Evolutionary conservation across 2,888 invertebrate genomes (phyloP).

Genomic region (Stegophylla sp.): DNA sequence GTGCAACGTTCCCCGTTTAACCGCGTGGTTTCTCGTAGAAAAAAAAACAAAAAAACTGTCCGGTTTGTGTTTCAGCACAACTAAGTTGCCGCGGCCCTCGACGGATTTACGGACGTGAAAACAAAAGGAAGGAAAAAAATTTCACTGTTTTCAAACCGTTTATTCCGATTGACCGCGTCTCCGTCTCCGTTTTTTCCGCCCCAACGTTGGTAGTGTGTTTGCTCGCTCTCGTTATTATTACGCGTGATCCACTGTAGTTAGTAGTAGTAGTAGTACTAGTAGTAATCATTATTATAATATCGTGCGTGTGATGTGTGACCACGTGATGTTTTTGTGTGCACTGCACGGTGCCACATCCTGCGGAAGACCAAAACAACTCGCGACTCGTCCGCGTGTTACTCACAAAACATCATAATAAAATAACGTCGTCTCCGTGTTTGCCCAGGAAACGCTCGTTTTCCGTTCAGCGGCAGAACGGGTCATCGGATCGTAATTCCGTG

Average conservation of each 20-base stretch:
- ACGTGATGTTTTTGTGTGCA: neutral
- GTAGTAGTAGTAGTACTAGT: neutral
- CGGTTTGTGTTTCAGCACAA: no score
- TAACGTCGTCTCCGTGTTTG: neutral
- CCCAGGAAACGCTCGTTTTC: conserved; percentile 44
- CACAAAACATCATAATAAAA: neutral
- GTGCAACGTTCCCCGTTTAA: no score
- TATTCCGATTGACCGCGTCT: conserved; percentile 8
- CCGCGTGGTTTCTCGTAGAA: no score
- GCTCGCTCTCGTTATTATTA: neutral
- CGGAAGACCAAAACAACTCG: neutral
- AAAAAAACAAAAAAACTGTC: no score
- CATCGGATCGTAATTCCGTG: neutral
- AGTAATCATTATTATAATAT: no score
- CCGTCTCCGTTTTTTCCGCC: neutral
- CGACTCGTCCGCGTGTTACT: neutral
- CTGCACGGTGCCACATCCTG: neutral
- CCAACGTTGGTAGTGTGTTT: neutral
- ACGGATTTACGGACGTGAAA: no score
- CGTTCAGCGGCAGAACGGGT: neutral
- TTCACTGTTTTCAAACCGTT: neutral
- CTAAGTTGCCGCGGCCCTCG: no score
- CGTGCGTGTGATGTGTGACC: no score
- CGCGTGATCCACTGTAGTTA: no score
- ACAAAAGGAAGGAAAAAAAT: neutral